A percentile compares a stretch with the other conserved stretches of the same genome.
Evolutionary conservation across 2,113 vertebrate genomes (phyloP).

Genomic region (Andinoacara biseriatus): DNA sequence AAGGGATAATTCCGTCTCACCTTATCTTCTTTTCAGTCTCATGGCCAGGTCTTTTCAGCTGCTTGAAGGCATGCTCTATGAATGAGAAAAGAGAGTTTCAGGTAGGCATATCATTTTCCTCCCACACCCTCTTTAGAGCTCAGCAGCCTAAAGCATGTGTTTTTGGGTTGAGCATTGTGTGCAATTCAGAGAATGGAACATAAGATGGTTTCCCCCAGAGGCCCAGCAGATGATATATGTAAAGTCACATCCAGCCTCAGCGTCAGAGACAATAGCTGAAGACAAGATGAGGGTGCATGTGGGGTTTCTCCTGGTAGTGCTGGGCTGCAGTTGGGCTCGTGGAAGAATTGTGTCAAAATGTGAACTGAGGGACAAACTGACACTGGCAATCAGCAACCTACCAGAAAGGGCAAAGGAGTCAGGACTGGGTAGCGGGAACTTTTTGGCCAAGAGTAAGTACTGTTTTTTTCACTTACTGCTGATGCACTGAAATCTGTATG

Average conservation of each 20-base stretch:
- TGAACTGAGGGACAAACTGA: neutral
- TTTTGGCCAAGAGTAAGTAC: slow-evolving; percentile 35
- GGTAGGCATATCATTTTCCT: neutral
- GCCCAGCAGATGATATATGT: neutral
- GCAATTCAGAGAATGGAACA: slow-evolving; percentile 23
- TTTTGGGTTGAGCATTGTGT: neutral
- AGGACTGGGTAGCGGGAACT: neutral
- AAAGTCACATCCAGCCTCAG: neutral
- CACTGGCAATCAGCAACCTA: rapidly evolving
- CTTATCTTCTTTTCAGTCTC: neutral
- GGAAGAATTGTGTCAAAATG: slow-evolving; percentile 32
- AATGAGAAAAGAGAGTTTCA: slow-evolving; percentile 30
- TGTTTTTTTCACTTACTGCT: neutral
- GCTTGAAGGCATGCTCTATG: slow-evolving; percentile 5
- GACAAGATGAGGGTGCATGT: slow-evolving; percentile 18
- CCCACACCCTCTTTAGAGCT: neutral
- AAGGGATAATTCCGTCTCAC: neutral
- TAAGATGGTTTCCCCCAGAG: neutral
- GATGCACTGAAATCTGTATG: neutral
- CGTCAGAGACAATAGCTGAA: neutral
- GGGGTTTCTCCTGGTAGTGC: neutral
- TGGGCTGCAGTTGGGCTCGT: slow-evolving; percentile 17
- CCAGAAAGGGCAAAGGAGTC: neutral
- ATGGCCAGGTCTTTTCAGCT: slow-evolving; percentile 8
- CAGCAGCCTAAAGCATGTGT: neutral